phyloP scores from a whole-genome alignment of 1,140 invertebrate species.

The Hycleus cichorii region DNA sequence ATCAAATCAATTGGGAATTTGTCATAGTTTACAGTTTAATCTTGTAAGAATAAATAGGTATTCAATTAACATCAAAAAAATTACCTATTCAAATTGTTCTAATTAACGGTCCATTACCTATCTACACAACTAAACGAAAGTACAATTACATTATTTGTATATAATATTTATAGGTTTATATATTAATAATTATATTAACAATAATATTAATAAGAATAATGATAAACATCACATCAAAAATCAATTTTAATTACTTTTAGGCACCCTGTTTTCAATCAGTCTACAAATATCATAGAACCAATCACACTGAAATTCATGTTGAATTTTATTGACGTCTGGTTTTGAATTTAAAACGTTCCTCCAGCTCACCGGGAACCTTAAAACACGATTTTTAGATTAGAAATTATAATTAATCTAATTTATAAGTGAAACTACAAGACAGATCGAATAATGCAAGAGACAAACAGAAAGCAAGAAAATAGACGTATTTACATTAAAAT shows the following conservation, averaged over 20 bases:
- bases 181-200: not conserved
- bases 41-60: no score
- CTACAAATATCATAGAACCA: not conserved
- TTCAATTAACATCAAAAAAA: no score
- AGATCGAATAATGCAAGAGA: not conserved
- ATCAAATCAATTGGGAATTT: no score
- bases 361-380: conserved; percentile 37
- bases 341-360: conserved; percentile 32
- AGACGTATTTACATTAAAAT: not conserved
- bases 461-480: not conserved
- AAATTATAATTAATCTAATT: not conserved
- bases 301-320: not conserved
- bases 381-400: conserved; percentile 18
- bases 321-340: conserved; percentile 19
- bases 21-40: no score
- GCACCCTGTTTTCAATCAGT: conserved; percentile 28
- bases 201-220: no score
- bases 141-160: not conserved
- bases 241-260: conserved; percentile 14
- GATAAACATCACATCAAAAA: conserved; percentile 13
- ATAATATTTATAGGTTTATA: not conserved
- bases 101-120: no score
- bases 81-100: no score
- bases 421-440: not conserved
- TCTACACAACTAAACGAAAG: no score